Evolutionary conservation across 2,797 vertebrate genomes (phyloP).

Genomic region (Intellagama lesueurii): DNA sequence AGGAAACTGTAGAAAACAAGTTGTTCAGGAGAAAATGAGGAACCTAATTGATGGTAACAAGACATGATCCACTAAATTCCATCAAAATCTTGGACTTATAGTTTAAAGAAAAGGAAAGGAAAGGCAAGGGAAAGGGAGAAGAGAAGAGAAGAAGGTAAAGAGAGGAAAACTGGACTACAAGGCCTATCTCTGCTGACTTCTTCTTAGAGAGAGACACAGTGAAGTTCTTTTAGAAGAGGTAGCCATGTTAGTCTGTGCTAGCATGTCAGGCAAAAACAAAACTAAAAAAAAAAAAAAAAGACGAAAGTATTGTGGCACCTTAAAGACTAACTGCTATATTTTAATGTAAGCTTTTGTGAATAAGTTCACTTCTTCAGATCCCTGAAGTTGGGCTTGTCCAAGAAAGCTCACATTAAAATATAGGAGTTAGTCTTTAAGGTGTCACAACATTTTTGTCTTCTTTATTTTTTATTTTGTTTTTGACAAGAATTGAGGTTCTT

Average conservation of each 20-base stretch:
- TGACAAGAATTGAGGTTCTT: neutral
- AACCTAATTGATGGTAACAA: neutral
- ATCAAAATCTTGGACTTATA: neutral
- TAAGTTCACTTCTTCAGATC: no score
- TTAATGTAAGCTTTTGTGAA: no score
- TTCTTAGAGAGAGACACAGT: neutral
- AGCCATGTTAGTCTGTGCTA: no score
- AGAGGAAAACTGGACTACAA: neutral
- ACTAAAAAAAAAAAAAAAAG: no score
- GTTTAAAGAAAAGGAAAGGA: neutral
- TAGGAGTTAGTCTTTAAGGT: no score
- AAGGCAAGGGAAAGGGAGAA: neutral
- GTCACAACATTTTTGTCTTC: no score
- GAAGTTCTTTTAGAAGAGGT: neutral
- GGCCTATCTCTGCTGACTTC: neutral
- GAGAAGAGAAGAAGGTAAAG: neutral
- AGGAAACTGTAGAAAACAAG: neutral
- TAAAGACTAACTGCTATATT: no score
- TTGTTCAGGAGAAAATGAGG: neutral
- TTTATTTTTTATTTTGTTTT: no score
- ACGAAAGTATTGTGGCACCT: no score
- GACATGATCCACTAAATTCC: neutral
- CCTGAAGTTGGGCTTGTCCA: no score
- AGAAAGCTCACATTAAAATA: no score
- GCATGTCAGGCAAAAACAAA: no score